Conservation (phyloP, 1,140 invertebrate species). For the Drosophila suzukii region DNA sequence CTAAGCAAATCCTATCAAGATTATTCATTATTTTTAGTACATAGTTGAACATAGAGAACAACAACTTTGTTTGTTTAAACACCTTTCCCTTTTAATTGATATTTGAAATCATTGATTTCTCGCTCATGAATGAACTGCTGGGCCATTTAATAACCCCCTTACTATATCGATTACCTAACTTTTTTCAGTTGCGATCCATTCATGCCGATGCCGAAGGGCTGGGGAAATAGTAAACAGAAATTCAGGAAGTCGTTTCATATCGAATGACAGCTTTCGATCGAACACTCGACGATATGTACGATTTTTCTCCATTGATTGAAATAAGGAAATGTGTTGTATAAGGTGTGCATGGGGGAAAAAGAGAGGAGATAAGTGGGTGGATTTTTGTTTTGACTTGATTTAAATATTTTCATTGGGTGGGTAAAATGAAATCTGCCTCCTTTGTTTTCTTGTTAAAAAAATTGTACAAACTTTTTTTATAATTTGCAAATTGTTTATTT, state of each 20-base stretch:
- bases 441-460: neutral
- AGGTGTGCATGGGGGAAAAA: neutral
- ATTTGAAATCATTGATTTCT: neutral
- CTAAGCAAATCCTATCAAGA: too few relatives aligned
- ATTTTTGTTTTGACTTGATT: neutral
- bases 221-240: conserved; percentile 25
- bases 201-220: conserved; percentile 3
- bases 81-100: conserved; percentile 5
- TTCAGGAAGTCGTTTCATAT: conserved; percentile 34
- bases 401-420: neutral
- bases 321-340: conserved; percentile 1
- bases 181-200: conserved; percentile 9
- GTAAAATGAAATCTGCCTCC: neutral
- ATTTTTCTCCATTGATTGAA: conserved; percentile 3
- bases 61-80: neutral
- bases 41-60: too few relatives aligned
- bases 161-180: conserved; percentile 16
- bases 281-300: neutral
- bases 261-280: conserved; percentile 24
- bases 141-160: conserved; percentile 9
- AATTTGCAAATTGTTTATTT: too few relatives aligned
- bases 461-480: too few relatives aligned
- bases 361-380: neutral
- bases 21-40: neutral
- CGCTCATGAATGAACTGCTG: conserved; percentile 6